These are phyloP conservation scores for Ptychoptera contaminata DNA, from an alignment of 2,888 invertebrate genomes.

Conservation along the genomic window DNA sequence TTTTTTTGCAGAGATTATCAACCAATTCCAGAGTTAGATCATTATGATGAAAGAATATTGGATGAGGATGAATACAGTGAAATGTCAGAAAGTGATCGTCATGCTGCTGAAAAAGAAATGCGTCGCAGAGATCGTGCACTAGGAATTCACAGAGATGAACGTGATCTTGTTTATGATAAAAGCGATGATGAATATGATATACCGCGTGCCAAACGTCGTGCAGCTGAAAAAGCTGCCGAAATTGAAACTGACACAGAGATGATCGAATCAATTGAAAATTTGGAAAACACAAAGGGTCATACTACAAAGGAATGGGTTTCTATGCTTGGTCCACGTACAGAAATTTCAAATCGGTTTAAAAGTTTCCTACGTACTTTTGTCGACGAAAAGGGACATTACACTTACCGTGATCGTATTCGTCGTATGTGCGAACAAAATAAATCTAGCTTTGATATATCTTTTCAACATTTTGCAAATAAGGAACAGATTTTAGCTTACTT, in stretches of 20 bases:
- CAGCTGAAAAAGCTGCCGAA: constrained; percentile 66
- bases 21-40: constrained; percentile 86
- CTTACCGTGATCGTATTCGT: constrained; percentile 83
- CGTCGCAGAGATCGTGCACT: constrained; percentile 70
- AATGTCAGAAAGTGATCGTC: constrained; percentile 71
- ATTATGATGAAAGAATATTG: constrained; percentile 78
- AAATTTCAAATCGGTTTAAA: constrained; percentile 88
- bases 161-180: constrained; percentile 77
- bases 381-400: constrained; percentile 70
- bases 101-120: constrained; percentile 83
- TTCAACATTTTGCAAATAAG: constrained; percentile 73
- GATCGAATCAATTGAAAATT: constrained; percentile 92
- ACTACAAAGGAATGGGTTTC: constrained; percentile 92
- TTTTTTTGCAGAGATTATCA: constrained; percentile 69
- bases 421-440: constrained; percentile 89
- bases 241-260: constrained; percentile 65
- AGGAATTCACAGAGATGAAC: constrained; percentile 58
- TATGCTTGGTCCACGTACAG: constrained; percentile 87
- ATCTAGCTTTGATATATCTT: constrained; percentile 84
- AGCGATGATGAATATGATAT: constrained; percentile 63
- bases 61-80: constrained; percentile 71
- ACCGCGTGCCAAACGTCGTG: constrained; percentile 48
- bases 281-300: constrained; percentile 95
- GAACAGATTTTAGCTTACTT: constrained; percentile 94
- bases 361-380: constrained; percentile 84